Percentiles rank a stretch among this genome's conserved stretches.
Evolutionary conservation across 1,140 invertebrate genomes (phyloP).

Genomic region (Oscheius sp.): DNA sequence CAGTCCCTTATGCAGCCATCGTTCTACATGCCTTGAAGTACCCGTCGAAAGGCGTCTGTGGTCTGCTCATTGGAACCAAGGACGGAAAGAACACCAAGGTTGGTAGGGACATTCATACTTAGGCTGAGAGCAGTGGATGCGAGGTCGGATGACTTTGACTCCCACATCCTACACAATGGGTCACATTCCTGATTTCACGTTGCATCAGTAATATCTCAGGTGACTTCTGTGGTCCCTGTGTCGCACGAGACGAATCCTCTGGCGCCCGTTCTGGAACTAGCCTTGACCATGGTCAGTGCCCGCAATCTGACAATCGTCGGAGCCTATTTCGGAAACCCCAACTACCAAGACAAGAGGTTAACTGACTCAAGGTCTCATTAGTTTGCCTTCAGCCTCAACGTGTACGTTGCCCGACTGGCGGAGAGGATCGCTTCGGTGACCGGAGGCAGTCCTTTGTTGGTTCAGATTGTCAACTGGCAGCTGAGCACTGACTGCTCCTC

Average conservation of each 20-base stretch:
- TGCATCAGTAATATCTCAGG: conserved; percentile 4
- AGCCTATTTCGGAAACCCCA: conserved; percentile 21
- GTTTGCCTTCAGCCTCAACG: conserved; percentile 4
- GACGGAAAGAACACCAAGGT: conserved; percentile 16
- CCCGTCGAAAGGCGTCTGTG: conserved; percentile 32
- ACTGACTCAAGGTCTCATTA: not conserved
- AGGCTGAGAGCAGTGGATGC: no score
- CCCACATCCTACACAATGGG: no score
- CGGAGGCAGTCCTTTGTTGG: not conserved
- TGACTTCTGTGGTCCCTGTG: conserved; percentile 25
- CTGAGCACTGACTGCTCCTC: conserved; percentile 11
- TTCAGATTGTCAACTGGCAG: conserved; percentile 25
- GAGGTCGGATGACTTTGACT: no score
- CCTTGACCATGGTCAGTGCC: conserved; percentile 8
- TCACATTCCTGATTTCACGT: not conserved
- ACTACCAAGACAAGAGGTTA: conserved; percentile 9
- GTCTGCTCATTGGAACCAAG: conserved; percentile 18
- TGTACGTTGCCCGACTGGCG: conserved; percentile 19
- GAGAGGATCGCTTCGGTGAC: conserved; percentile 17
- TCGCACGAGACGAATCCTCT: conserved; percentile 26
- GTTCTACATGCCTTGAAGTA: conserved; percentile 33
- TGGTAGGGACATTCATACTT: no score
- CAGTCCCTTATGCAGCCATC: conserved; percentile 20
- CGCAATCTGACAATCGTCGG: not conserved
- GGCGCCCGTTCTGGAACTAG: conserved; percentile 24